Conservation (phyloP, 2,113 vertebrate species). For the Okapia johnstoni region DNA sequence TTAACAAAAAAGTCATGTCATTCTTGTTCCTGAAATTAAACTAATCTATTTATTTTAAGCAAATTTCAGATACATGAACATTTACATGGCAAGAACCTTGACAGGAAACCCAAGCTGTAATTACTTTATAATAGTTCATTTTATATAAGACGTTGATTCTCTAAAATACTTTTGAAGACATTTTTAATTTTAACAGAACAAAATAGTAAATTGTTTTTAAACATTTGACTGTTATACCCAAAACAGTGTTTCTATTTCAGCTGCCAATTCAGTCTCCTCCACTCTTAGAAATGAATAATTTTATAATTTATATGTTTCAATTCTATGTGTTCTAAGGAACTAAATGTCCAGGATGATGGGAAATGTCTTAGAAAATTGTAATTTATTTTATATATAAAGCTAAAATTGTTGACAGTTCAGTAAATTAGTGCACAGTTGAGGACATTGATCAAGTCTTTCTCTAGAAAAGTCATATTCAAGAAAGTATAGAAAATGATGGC, state of each 20-base stretch:
- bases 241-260: conserved; percentile 35
- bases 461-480: not conserved
- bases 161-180: not conserved
- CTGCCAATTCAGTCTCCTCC: conserved; percentile 8
- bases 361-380: conserved; percentile 13
- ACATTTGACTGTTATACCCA: not conserved
- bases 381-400: conserved; percentile 31
- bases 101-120: conserved; percentile 72
- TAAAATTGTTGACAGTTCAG: not conserved
- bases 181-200: conserved; percentile 36
- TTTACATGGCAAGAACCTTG: conserved; percentile 69
- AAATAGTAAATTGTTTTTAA: conserved; percentile 49
- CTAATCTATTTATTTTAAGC: conserved; percentile 80
- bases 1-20: conserved; percentile 75
- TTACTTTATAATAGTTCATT: conserved; percentile 73
- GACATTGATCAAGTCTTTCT: not conserved
- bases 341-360: not conserved
- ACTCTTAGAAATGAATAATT: conserved; percentile 46
- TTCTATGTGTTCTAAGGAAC: conserved; percentile 19
- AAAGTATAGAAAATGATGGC: not conserved
- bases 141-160: conserved; percentile 34
- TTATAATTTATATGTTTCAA: conserved; percentile 6
- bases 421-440: not conserved
- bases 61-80: conserved; percentile 77
- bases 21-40: conserved; percentile 76